Evolutionary conservation across 2,797 vertebrate genomes (phyloP), one percentile per base, ranked within the genome.

Genomic region (Adelosebastes latens): DNA sequence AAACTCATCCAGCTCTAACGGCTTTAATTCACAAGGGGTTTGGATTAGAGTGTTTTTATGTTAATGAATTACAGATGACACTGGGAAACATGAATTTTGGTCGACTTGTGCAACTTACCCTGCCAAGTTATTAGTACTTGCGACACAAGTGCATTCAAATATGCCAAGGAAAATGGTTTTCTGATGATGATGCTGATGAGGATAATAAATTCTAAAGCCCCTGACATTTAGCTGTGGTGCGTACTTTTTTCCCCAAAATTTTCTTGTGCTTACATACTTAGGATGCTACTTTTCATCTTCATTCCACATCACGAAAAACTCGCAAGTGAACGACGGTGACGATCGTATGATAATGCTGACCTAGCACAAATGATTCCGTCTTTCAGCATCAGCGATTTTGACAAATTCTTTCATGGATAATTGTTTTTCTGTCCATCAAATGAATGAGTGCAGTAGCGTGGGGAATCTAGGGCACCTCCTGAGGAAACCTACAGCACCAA

Each of bases 381-480:
- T 29, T 32, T 89, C 80, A 79, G 79, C 60, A 27, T 81, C 82
- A 85, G 79, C 55, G 22, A 73, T 84, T 91, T 87, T 86, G 88
- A 91, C 88, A 65, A 52, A 87, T 88, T 90, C 75, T 62, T 86
- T 88, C 76, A 81, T 32, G 39, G 77, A 91, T 90, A 88, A 93
- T 90, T 88, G 87, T 91, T 86, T 89, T 65, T 80, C 77, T 81
- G 91, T 88, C 92, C 81, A 55, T 94, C 92, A 90, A 84, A 90
- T 75, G 83, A 89, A 88, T 79, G 83, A 82, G 87, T 87, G 86
- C 73, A 70, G 80, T 4, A 14, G 73, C 80, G 59, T 22, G 32
- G 61, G 31, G 75, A 91, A 93, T 90, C 88, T 92, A 81, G 90
- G 90, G 80, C 93, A 93, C 72, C 81, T 89, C 77, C 27, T 75